Evolutionary conservation across 2,888 invertebrate species (phyloP).

Genomic region (Perithous albicinctus): DNA sequence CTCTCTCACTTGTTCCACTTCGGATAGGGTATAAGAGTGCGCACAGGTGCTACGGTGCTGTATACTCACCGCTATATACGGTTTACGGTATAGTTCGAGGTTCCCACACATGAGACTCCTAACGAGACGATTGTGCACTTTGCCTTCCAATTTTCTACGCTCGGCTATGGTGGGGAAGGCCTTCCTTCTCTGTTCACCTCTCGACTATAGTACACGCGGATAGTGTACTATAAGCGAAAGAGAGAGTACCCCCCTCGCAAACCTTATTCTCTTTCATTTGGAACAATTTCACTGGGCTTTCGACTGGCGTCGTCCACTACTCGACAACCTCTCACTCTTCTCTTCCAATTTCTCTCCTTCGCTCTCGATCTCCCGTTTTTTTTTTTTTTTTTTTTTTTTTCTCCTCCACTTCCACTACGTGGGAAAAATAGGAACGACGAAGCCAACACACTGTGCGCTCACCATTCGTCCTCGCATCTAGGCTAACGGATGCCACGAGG

Average conservation of each 20-base stretch:
- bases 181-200: slow-evolving; percentile 8
- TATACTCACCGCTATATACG: slow-evolving; percentile 5
- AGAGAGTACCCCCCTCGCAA: no score
- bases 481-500: slow-evolving; percentile 35
- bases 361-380: slow-evolving; percentile 1
- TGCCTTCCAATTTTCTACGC: slow-evolving; percentile 48
- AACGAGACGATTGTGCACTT: slow-evolving; percentile 53
- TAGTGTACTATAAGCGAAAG: no score
- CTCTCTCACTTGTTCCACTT: neutral
- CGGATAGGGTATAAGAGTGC: slow-evolving; percentile 35
- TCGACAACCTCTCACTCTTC: slow-evolving; percentile 23
- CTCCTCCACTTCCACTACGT: no score
- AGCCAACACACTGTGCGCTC: neutral
- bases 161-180: neutral
- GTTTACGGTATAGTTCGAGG: slow-evolving; percentile 11
- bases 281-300: slow-evolving; percentile 43
- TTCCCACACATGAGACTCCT: slow-evolving; percentile 36
- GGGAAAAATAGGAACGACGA: slow-evolving; percentile 32
- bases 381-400: slow-evolving; percentile 6
- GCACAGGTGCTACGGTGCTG: slow-evolving; percentile 48
- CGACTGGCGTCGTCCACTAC: slow-evolving; percentile 1
- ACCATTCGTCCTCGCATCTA: slow-evolving; percentile 50
- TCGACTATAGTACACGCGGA: neutral
- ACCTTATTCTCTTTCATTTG: slow-evolving; percentile 50
- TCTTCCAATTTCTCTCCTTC: slow-evolving; percentile 44